phyloP scores from a whole-genome alignment of 2,888 invertebrate genomes.

The Drosophila lacicola region DNA sequence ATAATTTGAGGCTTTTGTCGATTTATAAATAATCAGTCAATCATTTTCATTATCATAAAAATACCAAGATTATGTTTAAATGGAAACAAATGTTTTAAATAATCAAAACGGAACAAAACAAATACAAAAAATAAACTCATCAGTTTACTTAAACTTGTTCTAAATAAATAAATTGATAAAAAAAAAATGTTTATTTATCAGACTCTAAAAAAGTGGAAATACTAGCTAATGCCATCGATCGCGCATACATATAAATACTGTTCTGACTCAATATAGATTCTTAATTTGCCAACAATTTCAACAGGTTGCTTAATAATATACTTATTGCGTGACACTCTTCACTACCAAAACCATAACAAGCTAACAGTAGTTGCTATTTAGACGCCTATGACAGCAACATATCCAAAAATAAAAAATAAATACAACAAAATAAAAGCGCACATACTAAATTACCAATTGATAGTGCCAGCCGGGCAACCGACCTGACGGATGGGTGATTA shows the following conservation, averaged over 20 bases:
- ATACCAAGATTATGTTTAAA: no score
- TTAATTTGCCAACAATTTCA: conserved; percentile 33
- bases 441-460: conserved; percentile 57
- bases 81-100: neutral
- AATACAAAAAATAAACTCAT: neutral
- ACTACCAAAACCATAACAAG: conserved; percentile 27
- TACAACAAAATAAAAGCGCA: conserved; percentile 14
- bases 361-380: conserved; percentile 35
- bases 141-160: neutral
- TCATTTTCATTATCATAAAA: no score
- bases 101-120: neutral
- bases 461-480: conserved; percentile 29
- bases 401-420: conserved; percentile 38
- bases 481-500: conserved; percentile 49
- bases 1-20: no score
- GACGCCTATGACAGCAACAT: conserved; percentile 33
- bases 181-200: conserved; percentile 1
- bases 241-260: conserved; percentile 12
- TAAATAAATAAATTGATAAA: neutral
- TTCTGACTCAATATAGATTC: conserved; percentile 45
- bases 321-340: conserved; percentile 34
- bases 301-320: conserved; percentile 63
- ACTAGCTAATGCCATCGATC: conserved; percentile 1
- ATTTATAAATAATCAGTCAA: no score
- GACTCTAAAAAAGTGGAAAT: neutral